Evolutionary conservation across 2,888 invertebrate genomes (phyloP).

Genomic region (Synanthedon formicaeformis): DNA sequence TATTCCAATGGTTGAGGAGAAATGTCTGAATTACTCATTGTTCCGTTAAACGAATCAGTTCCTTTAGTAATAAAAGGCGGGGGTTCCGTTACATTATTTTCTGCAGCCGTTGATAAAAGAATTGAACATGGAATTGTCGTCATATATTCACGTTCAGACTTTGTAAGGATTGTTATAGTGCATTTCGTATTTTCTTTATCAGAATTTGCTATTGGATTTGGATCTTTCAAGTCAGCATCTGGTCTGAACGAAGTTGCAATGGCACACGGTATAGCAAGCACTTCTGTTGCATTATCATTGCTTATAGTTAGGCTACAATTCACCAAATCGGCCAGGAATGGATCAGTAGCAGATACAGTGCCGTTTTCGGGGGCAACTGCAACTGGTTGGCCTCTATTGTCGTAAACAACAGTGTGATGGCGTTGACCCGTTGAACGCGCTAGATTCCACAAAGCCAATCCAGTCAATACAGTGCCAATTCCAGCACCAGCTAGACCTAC

Average conservation of each 20-base stretch:
- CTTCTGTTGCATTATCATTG: conserved; percentile 46
- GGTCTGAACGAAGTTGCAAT: conserved; percentile 64
- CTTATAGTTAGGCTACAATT: conserved; percentile 61
- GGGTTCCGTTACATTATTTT: conserved; percentile 62
- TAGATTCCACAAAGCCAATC: conserved; percentile 63
- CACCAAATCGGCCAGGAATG: conserved; percentile 50
- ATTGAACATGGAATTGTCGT: conserved; percentile 63
- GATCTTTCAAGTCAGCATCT: conserved; percentile 49
- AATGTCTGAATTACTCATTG: conserved; percentile 9
- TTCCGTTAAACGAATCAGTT: conserved; percentile 16
- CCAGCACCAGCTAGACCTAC: conserved; percentile 61
- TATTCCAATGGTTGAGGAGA: conserved; percentile 27
- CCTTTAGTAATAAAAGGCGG: conserved; percentile 21
- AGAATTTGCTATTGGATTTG: conserved; percentile 24
- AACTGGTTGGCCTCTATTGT: conserved; percentile 58
- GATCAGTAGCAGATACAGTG: conserved; percentile 34
- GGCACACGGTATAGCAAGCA: conserved; percentile 60
- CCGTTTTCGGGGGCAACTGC: conserved; percentile 49
- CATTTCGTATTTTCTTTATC: conserved; percentile 52
- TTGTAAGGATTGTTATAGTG: conserved; percentile 53
- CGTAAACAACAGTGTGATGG: conserved; percentile 60
- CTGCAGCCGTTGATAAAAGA: conserved; percentile 53
- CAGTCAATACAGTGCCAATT: conserved; percentile 58
- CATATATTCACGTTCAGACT: conserved; percentile 49
- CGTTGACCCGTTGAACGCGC: conserved; percentile 53